Conservation (phyloP, 2,113 vertebrate genomes). For the Cavia aperea region DNA sequence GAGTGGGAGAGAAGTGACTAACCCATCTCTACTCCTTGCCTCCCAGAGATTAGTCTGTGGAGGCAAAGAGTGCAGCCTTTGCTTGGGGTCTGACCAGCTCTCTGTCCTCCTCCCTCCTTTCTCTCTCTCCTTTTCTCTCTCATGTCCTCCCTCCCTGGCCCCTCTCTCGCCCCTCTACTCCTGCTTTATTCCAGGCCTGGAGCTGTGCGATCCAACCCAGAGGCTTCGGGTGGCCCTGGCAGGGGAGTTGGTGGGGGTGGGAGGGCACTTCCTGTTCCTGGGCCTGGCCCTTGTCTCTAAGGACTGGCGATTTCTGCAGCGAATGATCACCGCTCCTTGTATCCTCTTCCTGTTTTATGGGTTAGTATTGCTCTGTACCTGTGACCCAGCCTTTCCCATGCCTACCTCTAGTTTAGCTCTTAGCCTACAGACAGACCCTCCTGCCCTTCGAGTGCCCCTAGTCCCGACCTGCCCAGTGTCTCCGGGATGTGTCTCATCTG, state of each 20-base stretch:
- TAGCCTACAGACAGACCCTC: not conserved
- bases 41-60: constrained; percentile 34
- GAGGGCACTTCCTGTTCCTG: constrained; percentile 85
- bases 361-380: constrained; percentile 67
- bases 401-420: not conserved
- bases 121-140: not conserved
- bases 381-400: not conserved
- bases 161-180: constrained; percentile 21
- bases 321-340: constrained; percentile 83
- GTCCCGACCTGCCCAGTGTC: not conserved
- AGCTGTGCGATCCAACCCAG: constrained; percentile 86
- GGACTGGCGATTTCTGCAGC: constrained; percentile 86
- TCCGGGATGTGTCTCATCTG: not conserved
- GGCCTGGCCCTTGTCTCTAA: constrained; percentile 85
- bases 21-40: not conserved
- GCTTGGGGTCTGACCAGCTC: constrained; percentile 47
- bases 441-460: not conserved
- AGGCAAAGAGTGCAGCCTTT: not conserved
- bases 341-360: constrained; percentile 86
- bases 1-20: not conserved
- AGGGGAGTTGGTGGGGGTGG: constrained; percentile 82
- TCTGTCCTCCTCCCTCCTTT: constrained; percentile 32
- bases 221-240: constrained; percentile 82
- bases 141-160: not conserved
- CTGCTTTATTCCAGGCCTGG: constrained; percentile 79